These are phyloP conservation scores for Trissolcus basalis DNA, from an alignment of 1,140 invertebrate species.

Conservation along the genomic window DNA sequence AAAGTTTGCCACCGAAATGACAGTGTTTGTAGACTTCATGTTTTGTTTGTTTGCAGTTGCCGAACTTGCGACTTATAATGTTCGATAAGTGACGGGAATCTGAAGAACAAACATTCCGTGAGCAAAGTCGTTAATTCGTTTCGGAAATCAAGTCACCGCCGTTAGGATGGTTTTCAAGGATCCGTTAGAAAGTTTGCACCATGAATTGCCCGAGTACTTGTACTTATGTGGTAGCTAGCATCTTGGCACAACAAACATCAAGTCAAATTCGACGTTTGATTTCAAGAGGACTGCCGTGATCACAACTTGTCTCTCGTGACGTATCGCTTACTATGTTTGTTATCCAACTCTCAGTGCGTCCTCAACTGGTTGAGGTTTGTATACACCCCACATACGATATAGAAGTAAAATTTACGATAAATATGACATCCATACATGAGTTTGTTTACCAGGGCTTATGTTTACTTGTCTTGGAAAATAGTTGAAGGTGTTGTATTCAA, in stretches of 20 bases:
- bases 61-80: slow-evolving; percentile 1
- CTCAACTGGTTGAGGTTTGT: too few species aligned
- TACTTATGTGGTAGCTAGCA: slow-evolving; percentile 22
- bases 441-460: too few species aligned
- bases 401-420: too few species aligned
- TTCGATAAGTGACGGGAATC: slow-evolving; percentile 10
- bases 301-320: slow-evolving; percentile 1
- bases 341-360: slow-evolving; percentile 4
- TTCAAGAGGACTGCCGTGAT: neutral
- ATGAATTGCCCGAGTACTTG: slow-evolving; percentile 12
- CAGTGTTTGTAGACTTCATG: too few species aligned
- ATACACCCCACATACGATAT: too few species aligned
- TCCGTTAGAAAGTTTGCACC: slow-evolving; percentile 18
- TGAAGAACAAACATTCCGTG: slow-evolving; percentile 23
- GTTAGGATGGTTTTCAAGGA: slow-evolving; percentile 8
- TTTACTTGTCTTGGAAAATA: too few species aligned
- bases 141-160: slow-evolving; percentile 6
- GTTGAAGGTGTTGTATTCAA: too few species aligned
- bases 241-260: slow-evolving; percentile 27
- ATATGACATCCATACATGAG: too few species aligned
- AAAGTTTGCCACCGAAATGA: too few species aligned
- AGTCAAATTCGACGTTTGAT: slow-evolving; percentile 31
- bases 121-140: slow-evolving; percentile 22
- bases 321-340: slow-evolving; percentile 14
- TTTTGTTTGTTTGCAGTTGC: slow-evolving; percentile 3